Evolutionary conservation across 2,888 invertebrate species (phyloP).

Genomic region (Strigamia maritima): DNA sequence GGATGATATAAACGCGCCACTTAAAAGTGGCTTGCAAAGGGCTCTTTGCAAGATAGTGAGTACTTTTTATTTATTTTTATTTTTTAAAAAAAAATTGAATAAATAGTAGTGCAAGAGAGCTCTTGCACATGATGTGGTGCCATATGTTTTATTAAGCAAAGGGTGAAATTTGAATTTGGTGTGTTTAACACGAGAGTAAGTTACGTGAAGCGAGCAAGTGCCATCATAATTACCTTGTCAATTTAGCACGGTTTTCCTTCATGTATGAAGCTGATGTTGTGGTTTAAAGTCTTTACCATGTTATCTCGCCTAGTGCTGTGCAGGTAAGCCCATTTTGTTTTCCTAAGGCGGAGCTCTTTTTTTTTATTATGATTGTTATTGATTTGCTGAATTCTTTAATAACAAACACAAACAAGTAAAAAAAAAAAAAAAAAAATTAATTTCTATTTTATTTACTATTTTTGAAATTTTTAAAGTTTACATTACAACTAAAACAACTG

Average conservation of each 20-base stretch:
- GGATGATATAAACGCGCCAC: background rate
- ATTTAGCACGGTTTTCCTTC: background rate
- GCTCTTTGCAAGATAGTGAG: background rate
- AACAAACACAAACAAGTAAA: too few relatives aligned
- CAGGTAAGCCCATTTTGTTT: background rate
- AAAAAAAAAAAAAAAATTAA: too few relatives aligned
- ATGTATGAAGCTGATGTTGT: background rate
- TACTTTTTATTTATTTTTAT: too few relatives aligned
- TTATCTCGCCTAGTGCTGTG: background rate
- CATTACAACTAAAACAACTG: too few relatives aligned
- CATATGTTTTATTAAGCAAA: background rate
- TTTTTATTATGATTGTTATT: too few relatives aligned
- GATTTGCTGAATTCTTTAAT: too few relatives aligned
- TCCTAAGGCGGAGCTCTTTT: background rate
- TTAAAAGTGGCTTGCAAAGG: background rate
- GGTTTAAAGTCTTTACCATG: background rate
- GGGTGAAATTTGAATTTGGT: background rate
- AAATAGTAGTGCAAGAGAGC: background rate
- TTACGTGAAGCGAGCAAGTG: background rate
- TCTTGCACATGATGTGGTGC: too few relatives aligned
- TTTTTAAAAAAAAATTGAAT: background rate
- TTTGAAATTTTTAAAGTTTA: too few relatives aligned
- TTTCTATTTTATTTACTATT: background rate
- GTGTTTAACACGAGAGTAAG: background rate
- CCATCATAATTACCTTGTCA: background rate